A percentile compares a stretch with the other conserved stretches of the same genome.
phyloP scores from a whole-genome alignment of 2,888 invertebrate genomes.

The Tetrapedia diversipes region DNA sequence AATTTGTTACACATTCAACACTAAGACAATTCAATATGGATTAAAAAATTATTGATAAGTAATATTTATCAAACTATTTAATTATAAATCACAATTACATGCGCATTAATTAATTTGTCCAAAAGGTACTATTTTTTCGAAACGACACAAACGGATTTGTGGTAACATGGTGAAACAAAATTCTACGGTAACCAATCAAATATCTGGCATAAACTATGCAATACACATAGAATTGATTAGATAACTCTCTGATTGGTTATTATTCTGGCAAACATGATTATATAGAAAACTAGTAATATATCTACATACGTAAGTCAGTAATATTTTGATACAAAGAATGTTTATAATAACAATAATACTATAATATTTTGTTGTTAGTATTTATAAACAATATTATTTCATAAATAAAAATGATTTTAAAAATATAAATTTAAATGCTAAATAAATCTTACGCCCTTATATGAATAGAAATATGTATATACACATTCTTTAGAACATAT shows the following conservation, averaged over 20 bases:
- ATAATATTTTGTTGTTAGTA: background rate
- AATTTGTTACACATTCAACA: background rate
- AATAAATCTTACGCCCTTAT: background rate
- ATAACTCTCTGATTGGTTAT: conserved; percentile 24
- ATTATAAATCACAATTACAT: conserved; percentile 23
- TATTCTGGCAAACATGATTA: background rate
- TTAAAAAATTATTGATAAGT: background rate
- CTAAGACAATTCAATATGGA: background rate
- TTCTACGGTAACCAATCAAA: conserved; percentile 39
- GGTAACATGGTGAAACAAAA: conserved; percentile 49
- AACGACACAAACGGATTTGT: conserved; percentile 42
- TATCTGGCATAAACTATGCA: conserved; percentile 36
- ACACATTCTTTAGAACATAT: background rate
- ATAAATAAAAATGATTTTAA: background rate
- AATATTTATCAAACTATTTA: conserved; percentile 24
- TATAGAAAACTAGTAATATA: conserved; percentile 1
- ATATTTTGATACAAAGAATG: background rate
- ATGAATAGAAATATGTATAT: background rate
- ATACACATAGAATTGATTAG: conserved; percentile 8
- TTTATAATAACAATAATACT: background rate
- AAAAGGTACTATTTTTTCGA: conserved; percentile 50
- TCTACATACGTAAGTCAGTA: too few species aligned
- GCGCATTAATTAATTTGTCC: conserved; percentile 34
- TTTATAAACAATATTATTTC: background rate
- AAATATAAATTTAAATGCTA: background rate